These are phyloP conservation scores for Perca fluviatilis DNA, from an alignment of 2,113 vertebrate species.

Conservation along the genomic window DNA sequence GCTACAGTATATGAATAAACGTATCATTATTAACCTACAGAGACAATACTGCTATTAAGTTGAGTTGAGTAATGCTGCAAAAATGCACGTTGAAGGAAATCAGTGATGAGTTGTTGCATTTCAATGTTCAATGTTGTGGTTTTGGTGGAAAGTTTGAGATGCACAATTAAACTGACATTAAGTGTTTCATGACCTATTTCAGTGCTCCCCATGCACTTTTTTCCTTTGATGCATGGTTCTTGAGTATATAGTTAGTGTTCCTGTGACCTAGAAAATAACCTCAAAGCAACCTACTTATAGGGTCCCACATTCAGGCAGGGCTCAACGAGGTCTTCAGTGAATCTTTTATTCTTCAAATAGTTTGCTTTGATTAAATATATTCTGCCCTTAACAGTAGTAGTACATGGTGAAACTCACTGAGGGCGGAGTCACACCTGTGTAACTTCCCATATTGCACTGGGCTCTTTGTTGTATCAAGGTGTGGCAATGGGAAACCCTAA, in stretches of 20 bases:
- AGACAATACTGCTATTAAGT: neutral
- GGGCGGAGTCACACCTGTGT: neutral
- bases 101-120: neutral
- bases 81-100: slow-evolving; percentile 14
- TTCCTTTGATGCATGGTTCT: slow-evolving; percentile 41
- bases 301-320: slow-evolving; percentile 9
- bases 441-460: slow-evolving; percentile 9
- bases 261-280: slow-evolving; percentile 80
- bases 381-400: neutral
- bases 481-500: neutral
- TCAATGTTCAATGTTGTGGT: slow-evolving; percentile 30
- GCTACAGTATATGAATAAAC: too few species aligned
- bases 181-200: slow-evolving; percentile 72
- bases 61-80: neutral
- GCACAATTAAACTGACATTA: slow-evolving; percentile 8
- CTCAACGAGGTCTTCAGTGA: slow-evolving; percentile 15
- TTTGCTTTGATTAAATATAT: neutral
- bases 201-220: slow-evolving; percentile 10
- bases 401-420: neutral
- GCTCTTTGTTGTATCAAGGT: neutral
- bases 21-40: neutral
- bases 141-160: slow-evolving; percentile 56
- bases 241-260: slow-evolving; percentile 37
- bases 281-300: slow-evolving; percentile 46
- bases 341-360: neutral